These are phyloP conservation scores for Stenoptilia bipunctidactyla DNA, from an alignment of 2,888 invertebrate species.

Conservation along the genomic window DNA sequence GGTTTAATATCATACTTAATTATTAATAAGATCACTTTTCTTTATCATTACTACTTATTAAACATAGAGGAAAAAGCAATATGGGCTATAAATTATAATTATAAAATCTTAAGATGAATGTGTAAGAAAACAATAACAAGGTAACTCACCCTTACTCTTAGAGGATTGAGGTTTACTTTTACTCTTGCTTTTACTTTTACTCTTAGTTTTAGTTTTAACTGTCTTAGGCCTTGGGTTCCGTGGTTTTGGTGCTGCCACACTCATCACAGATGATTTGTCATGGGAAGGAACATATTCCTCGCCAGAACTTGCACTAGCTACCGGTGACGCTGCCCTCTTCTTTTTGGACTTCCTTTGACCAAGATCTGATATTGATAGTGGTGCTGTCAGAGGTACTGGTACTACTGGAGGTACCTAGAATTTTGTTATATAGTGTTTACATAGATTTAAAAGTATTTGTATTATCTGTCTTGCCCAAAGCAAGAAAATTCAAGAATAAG, in stretches of 20 bases:
- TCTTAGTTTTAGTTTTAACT: slow-evolving; percentile 32
- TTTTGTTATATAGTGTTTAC: slow-evolving; percentile 8
- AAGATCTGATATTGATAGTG: slow-evolving; percentile 39
- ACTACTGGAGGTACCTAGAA: slow-evolving; percentile 42
- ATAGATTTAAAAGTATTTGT: not conserved
- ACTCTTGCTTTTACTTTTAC: not conserved
- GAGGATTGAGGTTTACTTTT: slow-evolving; percentile 20
- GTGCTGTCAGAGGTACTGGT: slow-evolving; percentile 13
- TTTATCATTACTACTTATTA: no score
- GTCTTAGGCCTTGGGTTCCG: slow-evolving; percentile 36
- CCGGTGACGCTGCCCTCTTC: slow-evolving; percentile 51
- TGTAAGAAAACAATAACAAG: not conserved
- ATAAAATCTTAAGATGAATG: not conserved
- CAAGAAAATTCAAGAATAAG: no score
- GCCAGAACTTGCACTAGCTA: slow-evolving; percentile 53
- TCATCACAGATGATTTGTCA: slow-evolving; percentile 50
- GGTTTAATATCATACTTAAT: no score
- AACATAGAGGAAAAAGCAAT: no score
- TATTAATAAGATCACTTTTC: no score
- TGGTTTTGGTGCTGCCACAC: slow-evolving; percentile 52
- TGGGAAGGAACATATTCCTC: slow-evolving; percentile 59
- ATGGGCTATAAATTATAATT: no score
- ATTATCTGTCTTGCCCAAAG: not conserved
- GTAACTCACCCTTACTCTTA: slow-evolving; percentile 41
- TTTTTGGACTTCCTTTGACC: slow-evolving; percentile 59